A percentile compares a stretch with the other conserved stretches of the same genome.
These are phyloP conservation scores for Nebria ingens DNA, from an alignment of 1,140 invertebrate genomes.

Conservation along the genomic window DNA sequence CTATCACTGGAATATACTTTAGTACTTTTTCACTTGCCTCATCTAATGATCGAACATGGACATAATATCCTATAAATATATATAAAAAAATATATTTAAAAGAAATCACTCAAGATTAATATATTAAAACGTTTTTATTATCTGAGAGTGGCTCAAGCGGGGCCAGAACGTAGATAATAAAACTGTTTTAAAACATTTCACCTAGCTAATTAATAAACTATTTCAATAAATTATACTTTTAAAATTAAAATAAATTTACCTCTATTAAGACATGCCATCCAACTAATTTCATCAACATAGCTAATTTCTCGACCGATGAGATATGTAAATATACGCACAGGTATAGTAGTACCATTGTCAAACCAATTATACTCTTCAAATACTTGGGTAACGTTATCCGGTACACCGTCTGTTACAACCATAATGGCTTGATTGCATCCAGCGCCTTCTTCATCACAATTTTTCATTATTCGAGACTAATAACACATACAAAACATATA, in stretches of 20 bases:
- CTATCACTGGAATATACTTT: constrained; percentile 85
- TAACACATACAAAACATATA: constrained; percentile 17
- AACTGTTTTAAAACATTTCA: neutral
- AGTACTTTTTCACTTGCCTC: constrained; percentile 89
- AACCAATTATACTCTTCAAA: constrained; percentile 78
- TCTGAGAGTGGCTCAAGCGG: no score
- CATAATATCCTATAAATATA: constrained; percentile 63
- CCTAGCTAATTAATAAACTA: neutral
- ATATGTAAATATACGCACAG: constrained; percentile 94
- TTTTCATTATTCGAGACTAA: constrained; percentile 43
- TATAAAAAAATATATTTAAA: neutral
- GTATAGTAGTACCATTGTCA: constrained; percentile 51
- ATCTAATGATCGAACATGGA: constrained; percentile 83
- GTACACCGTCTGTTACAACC: constrained; percentile 97
- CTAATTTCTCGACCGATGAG: constrained; percentile 91
- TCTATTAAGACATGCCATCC: constrained; percentile 94
- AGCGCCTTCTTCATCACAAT: constrained; percentile 43
- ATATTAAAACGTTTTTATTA: neutral
- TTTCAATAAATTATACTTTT: no score
- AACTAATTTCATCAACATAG: constrained; percentile 80
- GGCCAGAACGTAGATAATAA: no score
- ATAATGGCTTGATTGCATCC: constrained; percentile 96
- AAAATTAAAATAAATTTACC: no score
- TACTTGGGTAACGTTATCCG: constrained; percentile 77
- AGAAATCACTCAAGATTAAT: constrained; percentile 8